phyloP scores from a whole-genome alignment of 2,888 invertebrate species.

The Chaetoderma sp. region DNA sequence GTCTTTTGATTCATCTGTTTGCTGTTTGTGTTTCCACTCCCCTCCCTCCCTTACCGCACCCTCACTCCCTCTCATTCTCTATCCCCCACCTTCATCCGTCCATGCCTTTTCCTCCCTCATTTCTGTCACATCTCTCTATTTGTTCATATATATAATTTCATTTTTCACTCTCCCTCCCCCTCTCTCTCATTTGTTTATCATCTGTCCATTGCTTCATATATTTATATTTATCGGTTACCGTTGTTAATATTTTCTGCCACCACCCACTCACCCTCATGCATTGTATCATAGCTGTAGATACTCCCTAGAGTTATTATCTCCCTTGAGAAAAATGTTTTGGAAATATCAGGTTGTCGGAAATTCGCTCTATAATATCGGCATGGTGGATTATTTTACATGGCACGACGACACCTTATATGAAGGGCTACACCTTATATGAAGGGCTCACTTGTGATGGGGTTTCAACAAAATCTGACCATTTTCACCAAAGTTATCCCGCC shows the following conservation, averaged over 20 bases:
- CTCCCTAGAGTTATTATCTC: background rate
- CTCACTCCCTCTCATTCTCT: constrained; percentile 20
- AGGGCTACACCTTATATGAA: too few species aligned
- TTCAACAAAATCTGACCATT: too few species aligned
- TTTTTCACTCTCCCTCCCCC: background rate
- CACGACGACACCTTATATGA: too few species aligned
- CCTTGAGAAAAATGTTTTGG: background rate
- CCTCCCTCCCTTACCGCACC: constrained; percentile 12
- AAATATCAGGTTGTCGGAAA: background rate
- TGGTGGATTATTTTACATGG: too few species aligned
- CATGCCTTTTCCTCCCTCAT: background rate
- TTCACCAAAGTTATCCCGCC: too few species aligned
- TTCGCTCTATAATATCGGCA: background rate
- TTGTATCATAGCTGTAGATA: too few species aligned
- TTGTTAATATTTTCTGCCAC: background rate
- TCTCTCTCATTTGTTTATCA: background rate
- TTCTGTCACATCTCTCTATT: too few species aligned
- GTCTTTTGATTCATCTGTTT: constrained; percentile 2
- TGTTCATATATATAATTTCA: too few species aligned
- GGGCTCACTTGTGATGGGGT: too few species aligned
- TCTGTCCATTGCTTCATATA: background rate
- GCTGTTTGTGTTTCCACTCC: background rate
- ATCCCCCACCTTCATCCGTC: too few species aligned
- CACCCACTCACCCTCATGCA: too few species aligned
- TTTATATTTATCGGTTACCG: background rate